Evolutionary conservation across 2,113 vertebrate species (phyloP).

Genomic region (Phrynosoma platyrhinos): DNA sequence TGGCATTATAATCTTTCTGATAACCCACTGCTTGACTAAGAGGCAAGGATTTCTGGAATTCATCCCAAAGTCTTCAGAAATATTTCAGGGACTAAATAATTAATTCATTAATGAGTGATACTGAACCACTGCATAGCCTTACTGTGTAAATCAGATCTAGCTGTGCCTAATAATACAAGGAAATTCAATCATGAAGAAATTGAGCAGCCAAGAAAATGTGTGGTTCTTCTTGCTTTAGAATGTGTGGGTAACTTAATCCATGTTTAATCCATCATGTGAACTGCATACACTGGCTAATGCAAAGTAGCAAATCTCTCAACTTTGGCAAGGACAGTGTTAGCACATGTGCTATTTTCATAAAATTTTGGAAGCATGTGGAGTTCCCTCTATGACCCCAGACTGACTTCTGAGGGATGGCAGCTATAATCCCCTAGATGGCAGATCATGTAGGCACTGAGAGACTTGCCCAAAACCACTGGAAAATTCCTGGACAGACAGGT

Average conservation of each 20-base stretch:
- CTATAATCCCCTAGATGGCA: no score
- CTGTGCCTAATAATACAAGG: slow-evolving; percentile 49
- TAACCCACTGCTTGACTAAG: slow-evolving; percentile 30
- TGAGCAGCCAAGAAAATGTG: slow-evolving; percentile 30
- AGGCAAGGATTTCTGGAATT: slow-evolving; percentile 27
- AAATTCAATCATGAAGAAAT: slow-evolving; percentile 48
- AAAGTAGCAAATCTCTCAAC: neutral
- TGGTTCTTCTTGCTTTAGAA: slow-evolving; percentile 32
- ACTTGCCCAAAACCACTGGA: no score
- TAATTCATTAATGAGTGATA: slow-evolving; percentile 57
- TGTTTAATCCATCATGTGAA: slow-evolving; percentile 3
- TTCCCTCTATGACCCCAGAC: no score
- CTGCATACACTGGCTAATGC: neutral
- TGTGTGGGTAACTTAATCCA: slow-evolving; percentile 9
- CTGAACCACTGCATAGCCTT: slow-evolving; percentile 45
- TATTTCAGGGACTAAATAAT: slow-evolving; percentile 67
- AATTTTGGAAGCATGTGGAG: no score
- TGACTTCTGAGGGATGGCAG: no score
- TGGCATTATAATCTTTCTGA: slow-evolving; percentile 9
- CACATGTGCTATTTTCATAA: no score
- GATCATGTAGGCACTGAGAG: no score
- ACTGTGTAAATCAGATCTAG: slow-evolving; percentile 65
- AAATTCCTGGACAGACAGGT: no score
- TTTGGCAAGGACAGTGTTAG: no score
- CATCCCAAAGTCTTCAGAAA: slow-evolving; percentile 52